Percentiles rank a stretch among this genome's conserved stretches.
These are phyloP conservation scores for Drosophila neonasuta DNA, from an alignment of 2,888 invertebrate genomes.

Conservation along the genomic window DNA sequence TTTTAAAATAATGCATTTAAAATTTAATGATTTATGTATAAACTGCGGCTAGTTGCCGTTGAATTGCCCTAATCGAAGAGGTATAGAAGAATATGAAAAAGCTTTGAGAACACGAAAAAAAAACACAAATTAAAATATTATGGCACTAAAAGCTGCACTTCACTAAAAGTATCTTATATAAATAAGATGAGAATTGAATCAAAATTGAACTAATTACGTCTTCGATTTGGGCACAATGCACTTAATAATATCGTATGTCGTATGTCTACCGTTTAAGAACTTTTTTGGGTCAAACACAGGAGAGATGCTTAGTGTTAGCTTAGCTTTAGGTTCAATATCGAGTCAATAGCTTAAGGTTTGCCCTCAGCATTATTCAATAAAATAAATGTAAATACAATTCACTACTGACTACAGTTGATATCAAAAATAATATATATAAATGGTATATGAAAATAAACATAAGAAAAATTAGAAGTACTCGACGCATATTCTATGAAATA, in stretches of 20 bases:
- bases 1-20: slow-evolving; percentile 57
- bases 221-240: slow-evolving; percentile 36
- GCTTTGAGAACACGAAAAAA: neutral
- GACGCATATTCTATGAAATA: slow-evolving; percentile 63
- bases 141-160: neutral
- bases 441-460: slow-evolving; percentile 33
- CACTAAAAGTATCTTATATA: neutral
- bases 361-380: slow-evolving; percentile 22
- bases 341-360: slow-evolving; percentile 59
- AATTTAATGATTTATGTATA: slow-evolving; percentile 26
- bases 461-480: slow-evolving; percentile 47
- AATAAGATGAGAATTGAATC: neutral
- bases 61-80: slow-evolving; percentile 20
- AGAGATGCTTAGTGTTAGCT: slow-evolving; percentile 53
- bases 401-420: slow-evolving; percentile 24
- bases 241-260: slow-evolving; percentile 13
- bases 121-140: neutral
- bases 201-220: neutral
- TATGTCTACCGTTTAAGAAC: slow-evolving; percentile 12
- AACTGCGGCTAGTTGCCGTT: slow-evolving; percentile 42
- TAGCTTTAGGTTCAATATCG: slow-evolving; percentile 44
- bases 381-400: slow-evolving; percentile 38
- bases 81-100: neutral
- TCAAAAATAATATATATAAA: slow-evolving; percentile 11
- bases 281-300: slow-evolving; percentile 59